Base-by-base conservation (phyloP, 1,140 invertebrate species). In the Pomacea maculata region DNA sequence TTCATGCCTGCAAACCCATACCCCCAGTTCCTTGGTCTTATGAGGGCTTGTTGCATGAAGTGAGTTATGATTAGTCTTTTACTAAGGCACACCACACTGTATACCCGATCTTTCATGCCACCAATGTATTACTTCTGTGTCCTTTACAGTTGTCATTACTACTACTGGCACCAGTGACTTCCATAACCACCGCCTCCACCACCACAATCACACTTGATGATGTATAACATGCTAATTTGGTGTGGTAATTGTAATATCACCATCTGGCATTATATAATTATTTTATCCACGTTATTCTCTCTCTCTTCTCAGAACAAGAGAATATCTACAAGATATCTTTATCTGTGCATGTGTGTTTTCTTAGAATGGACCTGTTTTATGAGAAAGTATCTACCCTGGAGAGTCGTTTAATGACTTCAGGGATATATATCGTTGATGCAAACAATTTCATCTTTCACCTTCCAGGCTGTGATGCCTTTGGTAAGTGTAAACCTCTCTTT, bases 1-100 rank as follows among this genome's bases (percentile, higher is more conserved):
- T 79, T 85, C 57, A 83, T 88, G n/a, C 87, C 87, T 15, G 85
- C 86, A n/a, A 90, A 90, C 80, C 89, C 89, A 17, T 90, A 87
- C 81, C 87, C 89, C 11, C 73, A 84, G 34, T 83, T 90, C 45
- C 84, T 88, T 61, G 83, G 85, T 14, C 74, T 74, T 15, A 82
- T 87, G 14, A 67, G 87, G 70, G 83, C 86, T 65, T 85, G 82
- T 81, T 84, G 86, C 21, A 86, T 88, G 85, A 88, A 76, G 88
- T 89, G 80, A 83, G 73, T 77, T 61, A 11, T 61, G 11, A 11
- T 61, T 61, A 45, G 34, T 2, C 11, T 17, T 61, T 61, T 17
- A 61, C 57, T 17, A 61, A 6, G 34, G 34, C 34, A 45, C 34
- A 45, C 34, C 34, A 45, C 34, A 45, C 34, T 45, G 34, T 45